A percentile compares a stretch with the other conserved stretches of the same genome.
These are phyloP conservation scores for Keiferia lycopersicella DNA, from an alignment of 2,888 invertebrate genomes.

Conservation along the genomic window DNA sequence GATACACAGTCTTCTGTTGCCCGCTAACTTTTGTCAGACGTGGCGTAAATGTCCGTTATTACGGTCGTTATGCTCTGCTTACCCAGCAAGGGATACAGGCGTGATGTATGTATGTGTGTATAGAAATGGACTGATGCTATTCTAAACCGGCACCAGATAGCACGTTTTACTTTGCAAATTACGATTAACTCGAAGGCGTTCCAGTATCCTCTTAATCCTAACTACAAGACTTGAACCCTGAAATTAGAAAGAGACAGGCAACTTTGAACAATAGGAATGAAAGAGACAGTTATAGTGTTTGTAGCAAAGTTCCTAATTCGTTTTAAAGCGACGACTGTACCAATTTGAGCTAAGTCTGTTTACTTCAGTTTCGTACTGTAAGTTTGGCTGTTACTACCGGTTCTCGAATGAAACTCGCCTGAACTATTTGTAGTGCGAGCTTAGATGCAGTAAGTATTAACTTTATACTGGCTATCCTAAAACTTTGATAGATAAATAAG, in stretches of 20 bases:
- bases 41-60: too few relatives aligned
- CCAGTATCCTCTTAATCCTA: neutral
- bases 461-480: too few relatives aligned
- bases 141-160: too few relatives aligned
- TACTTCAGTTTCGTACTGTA: conserved; percentile 25
- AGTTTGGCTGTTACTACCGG: conserved; percentile 18
- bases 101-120: too few relatives aligned
- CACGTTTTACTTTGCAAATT: neutral
- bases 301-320: conserved; percentile 34
- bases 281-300: conserved; percentile 28
- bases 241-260: neutral
- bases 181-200: neutral
- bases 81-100: too few relatives aligned
- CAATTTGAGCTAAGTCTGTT: conserved; percentile 29
- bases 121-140: too few relatives aligned
- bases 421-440: too few relatives aligned
- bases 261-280: conserved; percentile 17
- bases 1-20: too few relatives aligned
- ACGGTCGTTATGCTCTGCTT: too few relatives aligned
- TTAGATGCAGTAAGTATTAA: too few relatives aligned
- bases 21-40: too few relatives aligned
- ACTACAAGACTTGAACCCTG: neutral
- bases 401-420: conserved; percentile 24
- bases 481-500: too few relatives aligned
- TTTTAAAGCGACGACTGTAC: conserved; percentile 30